Percentiles rank a stretch among this genome's conserved stretches.
Conservation (phyloP, 1,140 invertebrate species). For the Nymphalis io region DNA sequence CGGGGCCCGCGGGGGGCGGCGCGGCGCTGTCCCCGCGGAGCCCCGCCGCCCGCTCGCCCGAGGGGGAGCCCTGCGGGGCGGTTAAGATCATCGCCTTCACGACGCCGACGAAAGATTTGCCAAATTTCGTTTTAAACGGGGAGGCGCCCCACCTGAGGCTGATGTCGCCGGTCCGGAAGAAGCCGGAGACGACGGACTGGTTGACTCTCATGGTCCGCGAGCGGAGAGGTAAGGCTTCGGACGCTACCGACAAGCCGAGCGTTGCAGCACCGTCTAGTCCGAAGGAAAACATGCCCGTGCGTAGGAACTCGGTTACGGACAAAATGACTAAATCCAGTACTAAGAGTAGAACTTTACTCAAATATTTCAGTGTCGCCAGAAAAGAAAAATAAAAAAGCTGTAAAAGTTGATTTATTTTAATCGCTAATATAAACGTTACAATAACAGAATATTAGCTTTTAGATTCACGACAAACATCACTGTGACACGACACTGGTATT, state of each 20-base stretch:
- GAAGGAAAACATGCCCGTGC: constrained; percentile 80
- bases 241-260: constrained; percentile 63
- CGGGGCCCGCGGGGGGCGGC: constrained; percentile 50
- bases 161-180: constrained; percentile 85
- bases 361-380: constrained; percentile 59
- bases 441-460: not conserved
- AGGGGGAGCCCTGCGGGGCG: not conserved
- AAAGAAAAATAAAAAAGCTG: constrained; percentile 37
- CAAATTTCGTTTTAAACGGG: constrained; percentile 88
- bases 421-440: not conserved
- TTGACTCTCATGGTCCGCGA: constrained; percentile 85
- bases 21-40: constrained; percentile 53
- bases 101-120: constrained; percentile 87
- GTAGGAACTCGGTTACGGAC: constrained; percentile 60
- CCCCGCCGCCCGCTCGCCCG: constrained; percentile 41
- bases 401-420: not conserved
- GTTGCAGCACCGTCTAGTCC: constrained; percentile 82
- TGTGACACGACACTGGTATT: no score
- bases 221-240: constrained; percentile 55
- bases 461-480: no score
- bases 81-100: constrained; percentile 64
- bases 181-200: constrained; percentile 86
- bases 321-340: constrained; percentile 51
- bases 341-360: constrained; percentile 60
- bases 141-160: constrained; percentile 87